phyloP scores from a whole-genome alignment of 2,797 vertebrate genomes.

The Girardinus metallicus region DNA sequence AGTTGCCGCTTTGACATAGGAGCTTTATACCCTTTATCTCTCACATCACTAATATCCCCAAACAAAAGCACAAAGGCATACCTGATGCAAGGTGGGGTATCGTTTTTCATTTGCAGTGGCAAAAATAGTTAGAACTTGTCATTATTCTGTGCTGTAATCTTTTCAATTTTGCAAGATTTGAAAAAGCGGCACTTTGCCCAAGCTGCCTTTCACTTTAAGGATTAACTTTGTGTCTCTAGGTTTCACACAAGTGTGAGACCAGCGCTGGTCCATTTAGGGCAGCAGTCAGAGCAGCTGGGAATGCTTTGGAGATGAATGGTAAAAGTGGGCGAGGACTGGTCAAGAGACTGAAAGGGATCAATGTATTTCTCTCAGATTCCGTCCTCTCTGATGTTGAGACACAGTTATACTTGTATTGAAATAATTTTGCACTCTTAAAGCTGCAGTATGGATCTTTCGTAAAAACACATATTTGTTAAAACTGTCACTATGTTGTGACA shows the following conservation, averaged over 20 bases:
- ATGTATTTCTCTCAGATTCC: constrained; percentile 39
- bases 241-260: constrained; percentile 14
- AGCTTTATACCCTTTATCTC: constrained; percentile 62
- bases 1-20: constrained; percentile 55
- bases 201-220: constrained; percentile 24
- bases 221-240: constrained; percentile 18
- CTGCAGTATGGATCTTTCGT: no score
- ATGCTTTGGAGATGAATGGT: constrained; percentile 48
- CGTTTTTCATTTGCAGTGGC: constrained; percentile 52
- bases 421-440: not conserved
- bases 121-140: constrained; percentile 25
- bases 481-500: no score
- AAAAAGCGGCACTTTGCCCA: constrained; percentile 4
- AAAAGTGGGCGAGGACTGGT: constrained; percentile 44
- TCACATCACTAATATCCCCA: constrained; percentile 58
- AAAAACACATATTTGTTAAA: no score
- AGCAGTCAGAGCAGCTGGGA: constrained; percentile 51
- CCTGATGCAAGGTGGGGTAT: constrained; percentile 54
- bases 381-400: constrained; percentile 32
- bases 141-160: not conserved
- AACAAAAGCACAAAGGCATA: constrained; percentile 72
- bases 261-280: constrained; percentile 31
- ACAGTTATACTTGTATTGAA: not conserved
- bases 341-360: constrained; percentile 45
- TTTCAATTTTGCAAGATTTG: constrained; percentile 18